Conservation (phyloP, 2,113 vertebrate species). For the Mirza zaza region DNA sequence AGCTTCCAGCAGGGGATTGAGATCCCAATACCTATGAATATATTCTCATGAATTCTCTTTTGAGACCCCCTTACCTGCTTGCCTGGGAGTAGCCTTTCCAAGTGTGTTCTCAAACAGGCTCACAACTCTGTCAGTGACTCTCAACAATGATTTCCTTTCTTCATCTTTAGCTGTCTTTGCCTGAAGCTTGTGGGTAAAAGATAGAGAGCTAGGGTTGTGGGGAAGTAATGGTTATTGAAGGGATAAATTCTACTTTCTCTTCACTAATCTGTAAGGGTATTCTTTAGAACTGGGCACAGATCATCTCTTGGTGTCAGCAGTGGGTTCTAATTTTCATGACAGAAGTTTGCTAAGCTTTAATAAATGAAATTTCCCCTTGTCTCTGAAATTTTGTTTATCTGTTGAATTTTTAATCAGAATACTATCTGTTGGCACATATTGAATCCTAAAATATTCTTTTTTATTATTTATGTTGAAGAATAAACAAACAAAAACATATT, state of each 20-base stretch:
- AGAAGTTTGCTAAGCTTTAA: background rate
- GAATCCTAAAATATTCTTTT: background rate
- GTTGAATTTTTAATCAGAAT: background rate
- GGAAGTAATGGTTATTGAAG: fast-evolving
- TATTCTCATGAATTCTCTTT: fast-evolving
- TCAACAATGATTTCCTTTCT: background rate
- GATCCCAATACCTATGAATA: background rate
- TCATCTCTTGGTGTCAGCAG: background rate
- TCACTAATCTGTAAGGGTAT: background rate
- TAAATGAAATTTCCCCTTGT: background rate
- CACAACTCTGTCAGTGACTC: background rate
- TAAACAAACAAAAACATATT: background rate
- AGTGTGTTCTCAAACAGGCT: background rate
- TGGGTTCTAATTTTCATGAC: background rate
- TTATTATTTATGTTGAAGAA: background rate
- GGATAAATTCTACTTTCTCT: background rate
- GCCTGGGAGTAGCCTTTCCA: background rate
- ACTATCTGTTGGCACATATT: background rate
- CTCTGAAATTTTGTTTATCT: background rate
- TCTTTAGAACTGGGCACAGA: background rate
- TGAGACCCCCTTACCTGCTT: background rate
- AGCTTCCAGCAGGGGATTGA: background rate
- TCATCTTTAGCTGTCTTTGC: no score
- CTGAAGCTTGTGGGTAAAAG: background rate
- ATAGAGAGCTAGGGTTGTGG: fast-evolving